Percentiles rank a stretch among this genome's conserved stretches.
Conservation (phyloP, 2,888 invertebrate genomes). For the Lampropteryx suffumata region DNA sequence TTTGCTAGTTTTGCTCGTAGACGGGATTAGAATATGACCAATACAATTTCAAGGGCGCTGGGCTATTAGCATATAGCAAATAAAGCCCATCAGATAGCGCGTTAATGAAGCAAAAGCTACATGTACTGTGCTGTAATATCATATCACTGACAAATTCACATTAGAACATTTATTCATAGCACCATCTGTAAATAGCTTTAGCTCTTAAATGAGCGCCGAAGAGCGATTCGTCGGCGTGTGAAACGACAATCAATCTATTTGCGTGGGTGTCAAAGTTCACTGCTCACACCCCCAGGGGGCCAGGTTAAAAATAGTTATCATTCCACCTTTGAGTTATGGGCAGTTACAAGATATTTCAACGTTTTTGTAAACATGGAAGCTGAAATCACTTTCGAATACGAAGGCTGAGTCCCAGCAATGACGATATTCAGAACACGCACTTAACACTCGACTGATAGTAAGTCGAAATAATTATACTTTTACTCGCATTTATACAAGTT, state of each 20-base stretch:
- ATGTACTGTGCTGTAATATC: no score
- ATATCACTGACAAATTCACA: constrained; percentile 22
- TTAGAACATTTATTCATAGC: constrained; percentile 25
- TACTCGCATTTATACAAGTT: no score
- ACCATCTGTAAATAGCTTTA: constrained; percentile 29
- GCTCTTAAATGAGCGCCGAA: constrained; percentile 27
- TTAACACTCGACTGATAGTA: no score
- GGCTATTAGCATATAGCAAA: constrained; percentile 2
- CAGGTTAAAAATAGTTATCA: constrained; percentile 48
- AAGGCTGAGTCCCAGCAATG: neutral
- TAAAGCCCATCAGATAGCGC: constrained; percentile 22
- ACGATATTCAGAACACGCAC: no score
- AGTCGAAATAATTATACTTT: no score
- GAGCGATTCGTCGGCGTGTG: constrained; percentile 36
- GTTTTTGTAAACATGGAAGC: constrained; percentile 13
- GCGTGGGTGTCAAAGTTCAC: constrained; percentile 65
- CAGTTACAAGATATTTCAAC: constrained; percentile 13
- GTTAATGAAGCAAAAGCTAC: constrained; percentile 17
- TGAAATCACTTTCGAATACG: constrained; percentile 7
- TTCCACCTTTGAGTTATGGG: constrained; percentile 32
- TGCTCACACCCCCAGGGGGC: constrained; percentile 46
- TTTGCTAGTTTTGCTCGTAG: neutral
- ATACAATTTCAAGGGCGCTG: constrained; percentile 5
- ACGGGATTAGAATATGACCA: neutral
- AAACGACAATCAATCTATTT: constrained; percentile 50